Evolutionary conservation across 2,113 vertebrate species (phyloP).

Genomic region (Taxidea taxus): DNA sequence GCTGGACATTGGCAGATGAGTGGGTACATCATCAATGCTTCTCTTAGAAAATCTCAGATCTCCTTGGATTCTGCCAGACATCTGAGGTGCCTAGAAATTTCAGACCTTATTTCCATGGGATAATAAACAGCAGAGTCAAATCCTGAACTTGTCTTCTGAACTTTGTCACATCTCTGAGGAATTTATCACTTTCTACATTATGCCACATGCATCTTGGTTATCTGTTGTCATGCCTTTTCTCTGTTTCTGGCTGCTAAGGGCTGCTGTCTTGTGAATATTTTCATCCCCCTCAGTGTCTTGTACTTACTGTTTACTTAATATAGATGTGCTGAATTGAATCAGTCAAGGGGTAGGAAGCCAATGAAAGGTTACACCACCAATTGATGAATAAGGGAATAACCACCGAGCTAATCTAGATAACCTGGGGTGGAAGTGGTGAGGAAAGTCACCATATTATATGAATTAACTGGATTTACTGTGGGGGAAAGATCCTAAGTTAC

Average conservation of each 20-base stretch:
- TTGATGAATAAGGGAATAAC: background rate
- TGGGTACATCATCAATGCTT: background rate
- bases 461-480: background rate
- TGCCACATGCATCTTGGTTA: background rate
- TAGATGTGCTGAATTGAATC: background rate
- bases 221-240: background rate
- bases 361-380: background rate
- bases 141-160: background rate
- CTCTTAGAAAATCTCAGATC: background rate
- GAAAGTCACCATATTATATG: background rate
- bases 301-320: background rate
- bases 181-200: background rate
- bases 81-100: background rate
- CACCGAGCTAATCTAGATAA: background rate
- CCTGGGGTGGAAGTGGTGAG: background rate
- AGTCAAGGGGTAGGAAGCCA: background rate
- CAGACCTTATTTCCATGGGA: background rate
- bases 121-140: background rate
- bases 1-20: background rate
- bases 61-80: background rate
- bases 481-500: slow-evolving; percentile 17
- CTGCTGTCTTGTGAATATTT: background rate
- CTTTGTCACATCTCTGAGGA: background rate
- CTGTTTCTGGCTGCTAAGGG: background rate
- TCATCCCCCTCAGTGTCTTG: background rate